Evolutionary conservation across 2,113 vertebrate species (phyloP).

Genomic region (Zosterops hypoxanthus): DNA sequence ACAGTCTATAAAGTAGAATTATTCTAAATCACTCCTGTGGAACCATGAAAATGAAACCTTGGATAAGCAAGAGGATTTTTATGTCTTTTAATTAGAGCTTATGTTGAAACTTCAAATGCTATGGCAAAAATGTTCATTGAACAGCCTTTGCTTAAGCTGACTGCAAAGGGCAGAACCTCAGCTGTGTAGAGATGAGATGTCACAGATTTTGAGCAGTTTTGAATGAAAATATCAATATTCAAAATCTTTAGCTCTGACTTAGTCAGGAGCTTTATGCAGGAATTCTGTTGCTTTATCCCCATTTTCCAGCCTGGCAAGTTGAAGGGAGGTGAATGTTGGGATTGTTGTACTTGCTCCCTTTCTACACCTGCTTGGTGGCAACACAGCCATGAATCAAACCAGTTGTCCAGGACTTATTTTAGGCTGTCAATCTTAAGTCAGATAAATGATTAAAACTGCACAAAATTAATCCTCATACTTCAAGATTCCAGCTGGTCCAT

Average conservation of each 20-base stretch:
- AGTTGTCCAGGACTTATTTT: background rate
- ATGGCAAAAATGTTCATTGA: background rate
- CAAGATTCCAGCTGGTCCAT: background rate
- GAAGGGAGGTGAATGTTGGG: background rate
- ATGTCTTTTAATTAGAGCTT: slow-evolving; percentile 56
- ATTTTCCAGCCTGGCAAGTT: background rate
- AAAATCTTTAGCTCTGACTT: background rate
- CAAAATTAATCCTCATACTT: background rate
- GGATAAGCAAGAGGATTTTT: slow-evolving; percentile 28
- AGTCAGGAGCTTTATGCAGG: background rate
- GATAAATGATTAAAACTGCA: background rate
- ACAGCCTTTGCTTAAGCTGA: background rate
- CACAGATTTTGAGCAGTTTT: background rate
- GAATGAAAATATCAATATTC: background rate
- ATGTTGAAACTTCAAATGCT: slow-evolving; percentile 5
- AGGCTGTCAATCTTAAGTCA: background rate
- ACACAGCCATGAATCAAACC: background rate
- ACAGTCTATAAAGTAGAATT: slow-evolving; percentile 39
- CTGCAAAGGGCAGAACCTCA: background rate
- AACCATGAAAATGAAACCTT: slow-evolving; percentile 50
- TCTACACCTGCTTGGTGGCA: background rate
- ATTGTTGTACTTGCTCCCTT: background rate
- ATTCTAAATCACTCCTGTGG: slow-evolving; percentile 54
- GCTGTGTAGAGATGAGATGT: background rate
- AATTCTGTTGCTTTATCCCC: background rate